Conservation (phyloP, 2,113 vertebrate species). For the Anguilla japonica region DNA sequence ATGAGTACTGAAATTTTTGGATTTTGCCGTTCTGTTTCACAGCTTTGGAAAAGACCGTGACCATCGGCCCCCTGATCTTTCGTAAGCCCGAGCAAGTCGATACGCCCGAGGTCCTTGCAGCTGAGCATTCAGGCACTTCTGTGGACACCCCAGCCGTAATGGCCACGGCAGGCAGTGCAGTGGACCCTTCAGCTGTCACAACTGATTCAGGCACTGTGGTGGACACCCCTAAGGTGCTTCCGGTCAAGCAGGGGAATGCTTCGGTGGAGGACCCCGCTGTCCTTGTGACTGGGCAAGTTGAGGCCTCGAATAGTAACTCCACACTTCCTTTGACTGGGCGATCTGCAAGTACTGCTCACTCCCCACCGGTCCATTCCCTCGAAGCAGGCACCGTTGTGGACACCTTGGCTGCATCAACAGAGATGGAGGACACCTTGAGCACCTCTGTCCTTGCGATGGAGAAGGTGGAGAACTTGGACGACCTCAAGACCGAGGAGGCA, state of each 20-base stretch:
- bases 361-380: not conserved
- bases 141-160: not conserved
- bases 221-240: not conserved
- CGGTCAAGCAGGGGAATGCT: not conserved
- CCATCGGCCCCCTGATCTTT: conserved; percentile 9
- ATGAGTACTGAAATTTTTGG: no score
- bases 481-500: not conserved
- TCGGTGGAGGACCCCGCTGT: not conserved
- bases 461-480: not conserved
- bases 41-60: not conserved
- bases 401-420: no score
- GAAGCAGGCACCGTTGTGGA: not conserved
- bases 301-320: not conserved
- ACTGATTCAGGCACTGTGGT: not conserved
- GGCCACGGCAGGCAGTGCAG: not conserved
- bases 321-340: not conserved
- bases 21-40: not conserved
- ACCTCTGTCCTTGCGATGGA: not conserved
- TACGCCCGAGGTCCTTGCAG: not conserved
- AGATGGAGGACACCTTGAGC: not conserved
- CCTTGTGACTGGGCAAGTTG: not conserved
- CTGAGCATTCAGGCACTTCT: not conserved
- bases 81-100: not conserved
- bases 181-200: not conserved
- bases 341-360: not conserved